Conservation (phyloP, 2,797 vertebrate genomes). For the Arrhamphus sclerolepis region DNA sequence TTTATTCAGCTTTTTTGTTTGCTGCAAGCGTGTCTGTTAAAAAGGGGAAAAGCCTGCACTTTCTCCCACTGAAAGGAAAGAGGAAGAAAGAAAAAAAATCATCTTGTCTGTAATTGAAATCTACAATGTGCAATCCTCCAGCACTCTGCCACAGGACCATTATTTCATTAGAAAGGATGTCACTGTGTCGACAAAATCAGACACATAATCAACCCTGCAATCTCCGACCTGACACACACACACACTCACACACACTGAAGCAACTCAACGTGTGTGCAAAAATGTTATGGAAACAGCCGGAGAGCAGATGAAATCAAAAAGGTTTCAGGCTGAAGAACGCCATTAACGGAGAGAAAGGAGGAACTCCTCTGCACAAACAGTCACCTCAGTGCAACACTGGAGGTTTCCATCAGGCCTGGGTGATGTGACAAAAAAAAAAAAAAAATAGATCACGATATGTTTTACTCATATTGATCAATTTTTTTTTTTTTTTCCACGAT, state of each 20-base stretch:
- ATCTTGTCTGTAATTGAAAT: slow-evolving; percentile 79
- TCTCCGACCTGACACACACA: slow-evolving; percentile 44
- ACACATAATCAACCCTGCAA: slow-evolving; percentile 70
- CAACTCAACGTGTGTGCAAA: slow-evolving; percentile 33
- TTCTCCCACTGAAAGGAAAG: slow-evolving; percentile 52
- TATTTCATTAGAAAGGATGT: slow-evolving; percentile 82
- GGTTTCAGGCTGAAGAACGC: slow-evolving; percentile 35
- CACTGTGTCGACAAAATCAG: slow-evolving; percentile 73
- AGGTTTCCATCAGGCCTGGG: slow-evolving; percentile 14
- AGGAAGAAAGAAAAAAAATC: slow-evolving; percentile 34
- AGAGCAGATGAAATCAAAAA: slow-evolving; percentile 53
- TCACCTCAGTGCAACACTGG: slow-evolving; percentile 2
- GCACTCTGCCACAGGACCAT: slow-evolving; percentile 71
- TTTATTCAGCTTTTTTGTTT: slow-evolving; percentile 71
- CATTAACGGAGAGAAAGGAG: slow-evolving; percentile 44
- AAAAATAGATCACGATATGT: no score
- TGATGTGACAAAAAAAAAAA: no score
- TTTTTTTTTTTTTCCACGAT: no score
- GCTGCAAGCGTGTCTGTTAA: slow-evolving; percentile 53
- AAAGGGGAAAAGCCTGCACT: slow-evolving; percentile 53
- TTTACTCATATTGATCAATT: no score
- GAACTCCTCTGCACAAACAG: slow-evolving; percentile 43
- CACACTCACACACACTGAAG: slow-evolving; percentile 6
- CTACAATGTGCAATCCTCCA: slow-evolving; percentile 74
- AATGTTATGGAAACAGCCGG: slow-evolving; percentile 22